Evolutionary conservation across 2,797 vertebrate genomes (phyloP), one percentile per base, ranked within the genome.

Genomic region (Diplodus sargus): DNA sequence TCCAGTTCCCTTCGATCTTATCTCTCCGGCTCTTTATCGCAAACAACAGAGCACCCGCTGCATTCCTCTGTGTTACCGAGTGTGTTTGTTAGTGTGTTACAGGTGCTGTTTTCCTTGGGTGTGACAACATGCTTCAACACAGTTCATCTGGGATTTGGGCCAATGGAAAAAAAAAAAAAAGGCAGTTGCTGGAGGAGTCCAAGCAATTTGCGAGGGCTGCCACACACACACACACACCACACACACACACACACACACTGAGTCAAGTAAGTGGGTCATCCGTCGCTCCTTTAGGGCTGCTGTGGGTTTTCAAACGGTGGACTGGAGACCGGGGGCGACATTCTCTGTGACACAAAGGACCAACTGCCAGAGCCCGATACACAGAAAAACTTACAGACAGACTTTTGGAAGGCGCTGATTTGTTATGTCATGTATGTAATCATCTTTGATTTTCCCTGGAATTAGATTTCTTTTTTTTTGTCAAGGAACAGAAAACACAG

Each of bases 231-330:
- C 23, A 73, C 58, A 34, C 30, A 34, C 30, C 58, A 34, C 30
- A 34, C 30, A 34, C 30, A 13, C 43, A 77, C 64, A 68, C 52
- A 16, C n/a, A 28, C 28, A 28, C 28, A 28, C 28, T 4, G 20
- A 82, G 42, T 68, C 81, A 61, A 61, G 75, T 69, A 91, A 89
- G 69, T 90, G 78, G 84, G 80, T 90, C 84, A 89, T 70, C 49
- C 5, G 16, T 74, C 67, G 70, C 72, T 88, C 63, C 63, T 82
- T 70, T 68, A 74, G 54, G 75, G 57, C 63, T 30, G 57, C 42
- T 17, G 22, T 60, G 18, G 72, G 53, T 74, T 71, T 73, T 61
- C 43, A 70, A 39, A 75, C 6, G 4, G 42, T 25, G 47, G 45
- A 52, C 74, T 47, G 43, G 53, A 71, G 43, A 67, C 30, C 18